Evolutionary conservation across 2,113 vertebrate species (phyloP).

Genomic region (Pterocles burchelli): DNA sequence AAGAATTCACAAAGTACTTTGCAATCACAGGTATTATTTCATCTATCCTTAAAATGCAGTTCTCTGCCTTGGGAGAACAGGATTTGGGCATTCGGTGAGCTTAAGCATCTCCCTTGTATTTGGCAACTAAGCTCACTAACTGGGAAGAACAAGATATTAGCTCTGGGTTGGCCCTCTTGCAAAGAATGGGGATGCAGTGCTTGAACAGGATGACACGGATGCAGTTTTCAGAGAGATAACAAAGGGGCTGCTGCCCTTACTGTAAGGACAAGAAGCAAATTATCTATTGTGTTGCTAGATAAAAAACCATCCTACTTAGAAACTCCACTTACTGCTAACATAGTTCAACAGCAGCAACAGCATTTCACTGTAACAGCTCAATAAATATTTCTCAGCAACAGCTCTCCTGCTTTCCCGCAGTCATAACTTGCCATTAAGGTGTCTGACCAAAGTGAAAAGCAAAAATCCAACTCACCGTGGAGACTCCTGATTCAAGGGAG

Average conservation of each 20-base stretch:
- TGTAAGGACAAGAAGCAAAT: neutral
- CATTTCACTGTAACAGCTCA: neutral
- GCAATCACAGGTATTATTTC: neutral
- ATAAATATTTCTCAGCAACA: neutral
- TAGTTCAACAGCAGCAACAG: neutral
- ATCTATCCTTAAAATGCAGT: neutral
- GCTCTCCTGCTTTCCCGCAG: neutral
- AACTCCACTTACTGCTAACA: neutral
- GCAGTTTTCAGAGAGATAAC: neutral
- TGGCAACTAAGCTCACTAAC: neutral
- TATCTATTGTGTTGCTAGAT: neutral
- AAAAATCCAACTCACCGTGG: neutral
- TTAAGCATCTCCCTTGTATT: neutral
- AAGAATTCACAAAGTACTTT: neutral
- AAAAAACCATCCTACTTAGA: neutral
- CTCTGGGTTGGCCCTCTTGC: neutral
- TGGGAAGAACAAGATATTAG: neutral
- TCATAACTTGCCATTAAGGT: neutral
- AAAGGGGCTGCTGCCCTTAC: neutral
- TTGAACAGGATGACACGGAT: neutral
- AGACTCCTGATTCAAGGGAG: neutral
- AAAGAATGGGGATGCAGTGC: neutral
- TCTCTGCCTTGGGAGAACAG: neutral
- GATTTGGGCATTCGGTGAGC: neutral
- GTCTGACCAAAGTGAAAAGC: neutral